Evolutionary conservation across 2,888 invertebrate genomes (phyloP), one percentile per base, ranked within the genome.

Genomic region (Spodoptera exigua): DNA sequence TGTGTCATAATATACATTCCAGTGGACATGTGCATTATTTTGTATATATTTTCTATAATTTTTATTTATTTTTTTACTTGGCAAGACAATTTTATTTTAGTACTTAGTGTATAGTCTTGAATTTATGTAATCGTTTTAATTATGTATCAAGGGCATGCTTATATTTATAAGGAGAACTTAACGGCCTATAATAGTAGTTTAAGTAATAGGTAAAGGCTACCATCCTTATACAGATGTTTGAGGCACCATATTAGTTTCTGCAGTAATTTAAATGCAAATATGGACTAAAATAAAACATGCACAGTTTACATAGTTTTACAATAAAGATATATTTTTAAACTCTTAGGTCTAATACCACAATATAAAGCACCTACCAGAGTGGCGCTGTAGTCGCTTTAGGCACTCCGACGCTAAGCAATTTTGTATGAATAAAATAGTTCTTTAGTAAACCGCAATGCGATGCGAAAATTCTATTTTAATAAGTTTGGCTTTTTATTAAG

Each of bases 1-100:
- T 52, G 46, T 52, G 51, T 67, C 44, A 47, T 63, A 52, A 27
- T 52, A 47, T 36, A 69, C 67, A 67, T 67, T 67, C 67, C 67
- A 45, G 13, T 10, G 37, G 16, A 12, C 36, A 32, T 41, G 36
- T 60, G 47, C 39, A 65, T 56, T 62, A 57, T 56, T 57, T 49
- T 27, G 27, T 27, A n/a, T 63, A 49, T 44, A 37, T 36, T 41
- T 32, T 37, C 17, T 34, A 34, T 41, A 36, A 21, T 61, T 70
- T 48, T 47, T 59, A 16, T 44, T 32, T 2, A 11, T 14, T 43
- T 45, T 67, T 66, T 51, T 54, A 48, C 17, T 44, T 64, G 34
- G 59, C 40, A 51, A 52, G 5, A 46, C 39, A 41, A 37, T 62
- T 40, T 55, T 63, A 18, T 27, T 27, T 27, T 27, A 27, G 9